Base-by-base conservation (phyloP, 2,113 vertebrate species). In the Podarcis cretensis region DNA sequence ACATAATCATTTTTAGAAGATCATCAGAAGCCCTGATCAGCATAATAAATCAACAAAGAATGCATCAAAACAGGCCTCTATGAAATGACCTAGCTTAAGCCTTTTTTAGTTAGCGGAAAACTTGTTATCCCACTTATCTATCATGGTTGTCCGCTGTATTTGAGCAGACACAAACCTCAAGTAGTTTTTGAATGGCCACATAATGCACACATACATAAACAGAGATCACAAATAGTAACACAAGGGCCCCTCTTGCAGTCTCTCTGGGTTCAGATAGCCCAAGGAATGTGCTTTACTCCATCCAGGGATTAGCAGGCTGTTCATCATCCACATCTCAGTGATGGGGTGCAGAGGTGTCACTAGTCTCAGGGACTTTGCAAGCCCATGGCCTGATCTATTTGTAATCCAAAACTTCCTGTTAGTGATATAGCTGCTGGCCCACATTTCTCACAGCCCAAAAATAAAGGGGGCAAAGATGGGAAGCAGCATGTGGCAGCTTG, bases 321-420 rank as follows among this genome's bases (percentile, higher is more conserved):
- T 80, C 20, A 6, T 88, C 35, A 86, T 65, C 78, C 66, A 88
- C 89, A 76, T 59, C 80, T 77, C 76, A 43, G 69, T 84, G 87
- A 91, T 87, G 73, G 95, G 76, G 40, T 88, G 65, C 25, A 83
- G 87, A 83, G 81, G 73, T 77, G 86, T 87, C 25, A 13, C 54
- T 69, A 87, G 66, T 54, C 48, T 54, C 65, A 90, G 87, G 93
- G 90, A 91, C 85, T 80, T 57, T 76, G 85, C 71, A 37, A 80
- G 27, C 78, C 91, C 85, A 77, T 84, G 84, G 75, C 80, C 74
- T 90, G 93, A 93, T 94, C 93, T 88, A 91, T 88, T 96, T 95
- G 96, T 94, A 97, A 95, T 85, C 89, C 81, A 94, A 93, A 87
- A 97, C 97, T 98, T 98, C 98, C 98, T 98, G 98, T 98, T 96